Evolutionary conservation across 2,888 invertebrate species (phyloP), one percentile per base, ranked within the genome.

Genomic region (Apeira syringaria): DNA sequence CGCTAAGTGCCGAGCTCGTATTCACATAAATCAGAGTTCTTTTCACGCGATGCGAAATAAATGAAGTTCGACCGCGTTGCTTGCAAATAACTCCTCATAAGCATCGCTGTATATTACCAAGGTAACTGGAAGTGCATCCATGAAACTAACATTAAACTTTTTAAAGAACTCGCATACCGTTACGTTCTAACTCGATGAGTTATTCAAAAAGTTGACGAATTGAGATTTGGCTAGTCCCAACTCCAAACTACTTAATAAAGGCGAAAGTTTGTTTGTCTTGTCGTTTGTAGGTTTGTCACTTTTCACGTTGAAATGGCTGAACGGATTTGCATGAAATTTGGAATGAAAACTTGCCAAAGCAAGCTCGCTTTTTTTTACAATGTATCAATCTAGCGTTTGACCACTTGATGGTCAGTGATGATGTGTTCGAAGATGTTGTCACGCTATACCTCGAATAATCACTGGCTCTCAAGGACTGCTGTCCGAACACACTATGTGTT

Each of bases 41-140:
- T 36, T 41, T 41, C 15, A 43, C 36, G 41, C 33, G 45, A 31
- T n/a, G 31, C 32, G 9, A 50, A 43, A 30, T 30, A 47, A 37
- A 40, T 27, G 34, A 47, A 39, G 24, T 32, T 28, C 30, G 41
- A 44, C 48, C 26, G 41, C 34, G 36, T 41, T 43, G 39, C 32
- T 51, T 41, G 38, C 41, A 47, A 52, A 54, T 57, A 48, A 47
- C 46, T 52, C 33, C 46, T 50, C 38, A 48, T 43, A 36, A 46
- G 40, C 33, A 34, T 18, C 11, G 35, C 30, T 18, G 38, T 48
- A 25, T 37, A 34, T 46, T 47, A 47, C 29, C 22, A 25, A 27
- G 11, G 36, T 29, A 42, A 32, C 35, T 43, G 20, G 25, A 22
- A 39, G 32, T 36, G 38, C 42, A 49, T 34, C 30, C 28, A 29